phyloP scores from a whole-genome alignment of 2,113 vertebrate species.

The Carollia perspicillata region DNA sequence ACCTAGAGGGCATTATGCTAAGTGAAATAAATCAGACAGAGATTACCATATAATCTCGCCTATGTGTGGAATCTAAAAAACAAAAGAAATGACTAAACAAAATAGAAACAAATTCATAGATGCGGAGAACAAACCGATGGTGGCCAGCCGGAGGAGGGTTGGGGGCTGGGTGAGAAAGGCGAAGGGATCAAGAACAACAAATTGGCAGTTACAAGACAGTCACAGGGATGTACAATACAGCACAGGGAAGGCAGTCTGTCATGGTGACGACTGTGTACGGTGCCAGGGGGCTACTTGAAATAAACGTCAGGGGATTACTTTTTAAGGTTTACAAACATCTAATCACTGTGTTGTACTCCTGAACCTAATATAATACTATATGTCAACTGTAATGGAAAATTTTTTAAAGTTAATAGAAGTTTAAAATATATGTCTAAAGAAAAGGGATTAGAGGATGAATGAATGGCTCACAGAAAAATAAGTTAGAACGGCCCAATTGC shows the following conservation, averaged over 20 bases:
- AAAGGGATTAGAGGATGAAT: not conserved
- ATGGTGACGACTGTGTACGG: not conserved
- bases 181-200: not conserved
- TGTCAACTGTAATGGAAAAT: not conserved
- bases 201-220: too few species aligned
- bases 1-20: not conserved
- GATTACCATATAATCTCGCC: not conserved
- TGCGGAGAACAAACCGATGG: not conserved
- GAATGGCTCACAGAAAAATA: not conserved
- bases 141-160: not conserved
- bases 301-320: not conserved
- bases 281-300: not conserved
- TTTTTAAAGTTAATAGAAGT: not conserved
- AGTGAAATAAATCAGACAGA: not conserved
- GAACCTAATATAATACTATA: not conserved
- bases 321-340: not conserved
- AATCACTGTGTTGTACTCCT: not conserved
- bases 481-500: not conserved
- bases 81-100: not conserved
- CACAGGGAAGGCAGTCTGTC: not conserved
- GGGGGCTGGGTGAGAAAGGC: not conserved
- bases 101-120: not conserved
- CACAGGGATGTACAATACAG: not conserved
- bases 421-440: not conserved
- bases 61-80: not conserved